Base-by-base conservation (phyloP, 2,113 vertebrate genomes). In the Prunella himalayana region DNA sequence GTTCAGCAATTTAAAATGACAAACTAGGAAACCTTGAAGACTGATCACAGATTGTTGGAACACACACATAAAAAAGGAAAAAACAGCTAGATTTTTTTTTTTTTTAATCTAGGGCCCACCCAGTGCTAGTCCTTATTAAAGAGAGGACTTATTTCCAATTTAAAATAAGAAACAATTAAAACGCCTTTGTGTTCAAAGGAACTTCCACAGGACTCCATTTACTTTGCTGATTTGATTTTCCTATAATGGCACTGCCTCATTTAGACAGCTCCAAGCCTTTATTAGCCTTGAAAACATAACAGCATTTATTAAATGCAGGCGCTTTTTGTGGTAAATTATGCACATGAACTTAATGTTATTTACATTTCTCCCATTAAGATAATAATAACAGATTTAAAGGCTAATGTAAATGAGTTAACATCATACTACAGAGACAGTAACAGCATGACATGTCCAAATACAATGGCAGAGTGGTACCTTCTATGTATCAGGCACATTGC, bases 31-130 rank as follows among this genome's bases (percentile, higher is more conserved):
- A 86, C 71, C 61, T 85, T 37, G 2, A 91, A 80, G 82, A 80
- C 71, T 95, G 70, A 82, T 92, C 87, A 82, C 81, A 95, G 87
- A 91, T 88, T 94, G 71, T 80, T 90, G 78, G 85, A 93, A 90
- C 50, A 84, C 16, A 83, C 13, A 53, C 13, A 78, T 9, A 86
- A 21, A 30, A 86, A 50, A 69, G 8, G 31, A 56, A 92, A 92
- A 77, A 59, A 41, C n/a, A 83, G 35, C 42, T 80, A 79, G 77
- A 87, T 37, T n/a, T n/a, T n/a, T 44, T 44, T 71, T 51, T 77
- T 79, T 69, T 59, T 30, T 3, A 53, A 33, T 6, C 44, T 11
- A 65, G 37, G 57, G 19, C 82, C 95, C 50, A 63, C 14, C 5
- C 41, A 80, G 19, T 39, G 56, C n/a, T 72, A 69, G 3, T 84